Evolutionary conservation across 53 echinoderm and acorn worm species (phyloP), one percentile per base, ranked within the genome.

Genomic region (Temnopleurus reevesii): DNA sequence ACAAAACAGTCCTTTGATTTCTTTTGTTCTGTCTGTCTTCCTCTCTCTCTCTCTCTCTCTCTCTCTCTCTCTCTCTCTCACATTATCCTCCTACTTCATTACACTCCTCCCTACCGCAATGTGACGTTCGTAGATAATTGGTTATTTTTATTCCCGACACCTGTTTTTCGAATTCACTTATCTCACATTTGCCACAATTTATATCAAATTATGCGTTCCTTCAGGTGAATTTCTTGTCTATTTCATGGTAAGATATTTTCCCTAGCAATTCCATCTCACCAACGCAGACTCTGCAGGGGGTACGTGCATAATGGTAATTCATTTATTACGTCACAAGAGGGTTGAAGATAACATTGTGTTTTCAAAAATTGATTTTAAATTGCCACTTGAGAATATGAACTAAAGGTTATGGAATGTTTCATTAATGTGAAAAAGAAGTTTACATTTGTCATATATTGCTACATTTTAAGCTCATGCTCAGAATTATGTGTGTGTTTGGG

Each of bases 181-280:
- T 61, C 85, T 59, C 61, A 25, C 83, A 85, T 85, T 85, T 60
- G 85, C 85, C 85, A 85, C 85, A 85, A 25, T 85, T 85, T 85
- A 85, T 59, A 85, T 85, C 60, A 60, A 30, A 85, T 85, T 85
- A 85, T 85, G 36, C 12, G 21, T 36, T 85, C 83, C 58, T 24
- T 51, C 53, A 12, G 2, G 30, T 43, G 41, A 77, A 9, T 23
- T 81, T 53, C 53, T 83, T 36, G 45, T 49, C 46, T 49, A n/a
- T 79, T 47, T 29, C 28, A 29, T 79, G 26, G 49, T 49, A 23
- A 29, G 27, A 49, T 46, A 79, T 47, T 47, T 27, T 9, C 12
- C 19, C 26, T 29, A 79, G n/a, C 76, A 44, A 63, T 63, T 13
- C 63, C 10, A 31, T 71, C 21, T 41, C 41, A 36, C 71, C 23